Conservation (phyloP, 1,140 invertebrate genomes). For the Globodera ellingtonae region DNA sequence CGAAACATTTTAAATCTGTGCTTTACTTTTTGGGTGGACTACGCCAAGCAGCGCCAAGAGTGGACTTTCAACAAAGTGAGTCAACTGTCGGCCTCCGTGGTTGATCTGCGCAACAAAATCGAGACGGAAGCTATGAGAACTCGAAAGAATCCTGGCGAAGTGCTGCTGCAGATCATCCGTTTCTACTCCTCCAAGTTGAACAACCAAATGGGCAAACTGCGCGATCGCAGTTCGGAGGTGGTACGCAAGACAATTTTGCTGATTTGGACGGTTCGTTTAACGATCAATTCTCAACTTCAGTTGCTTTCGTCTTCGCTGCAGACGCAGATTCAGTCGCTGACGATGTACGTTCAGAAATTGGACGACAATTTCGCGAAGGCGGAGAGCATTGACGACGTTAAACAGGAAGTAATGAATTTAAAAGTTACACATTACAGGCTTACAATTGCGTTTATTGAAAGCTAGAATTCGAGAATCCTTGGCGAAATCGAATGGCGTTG, state of each 20-base stretch:
- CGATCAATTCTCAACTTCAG: not conserved
- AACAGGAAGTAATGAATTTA: conserved; percentile 4
- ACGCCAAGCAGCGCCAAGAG: conserved; percentile 30
- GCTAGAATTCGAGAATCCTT: not conserved
- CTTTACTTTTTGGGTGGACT: conserved; percentile 30
- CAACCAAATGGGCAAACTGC: conserved; percentile 25
- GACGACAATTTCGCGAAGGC: conserved; percentile 13
- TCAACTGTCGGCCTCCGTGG: conserved; percentile 18
- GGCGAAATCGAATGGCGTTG: too few relatives aligned
- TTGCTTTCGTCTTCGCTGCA: conserved; percentile 25
- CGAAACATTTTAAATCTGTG: not conserved
- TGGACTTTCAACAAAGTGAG: conserved; percentile 40
- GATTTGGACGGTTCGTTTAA: too few relatives aligned
- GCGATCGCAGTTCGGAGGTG: conserved; percentile 22
- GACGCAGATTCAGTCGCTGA: conserved; percentile 1
- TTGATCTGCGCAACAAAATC: conserved; percentile 33
- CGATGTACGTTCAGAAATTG: not conserved
- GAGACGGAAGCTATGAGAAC: conserved; percentile 32
- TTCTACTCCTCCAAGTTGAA: conserved; percentile 27
- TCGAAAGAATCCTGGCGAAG: conserved; percentile 30
- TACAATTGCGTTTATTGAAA: not conserved
- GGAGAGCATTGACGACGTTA: conserved; percentile 19
- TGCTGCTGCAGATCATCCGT: conserved; percentile 33
- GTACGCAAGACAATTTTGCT: not conserved
- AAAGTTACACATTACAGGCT: too few relatives aligned